Percentiles rank a stretch among this genome's conserved stretches.
Conservation (phyloP, 2,113 vertebrate genomes). For the Microtus richardsoni region DNA sequence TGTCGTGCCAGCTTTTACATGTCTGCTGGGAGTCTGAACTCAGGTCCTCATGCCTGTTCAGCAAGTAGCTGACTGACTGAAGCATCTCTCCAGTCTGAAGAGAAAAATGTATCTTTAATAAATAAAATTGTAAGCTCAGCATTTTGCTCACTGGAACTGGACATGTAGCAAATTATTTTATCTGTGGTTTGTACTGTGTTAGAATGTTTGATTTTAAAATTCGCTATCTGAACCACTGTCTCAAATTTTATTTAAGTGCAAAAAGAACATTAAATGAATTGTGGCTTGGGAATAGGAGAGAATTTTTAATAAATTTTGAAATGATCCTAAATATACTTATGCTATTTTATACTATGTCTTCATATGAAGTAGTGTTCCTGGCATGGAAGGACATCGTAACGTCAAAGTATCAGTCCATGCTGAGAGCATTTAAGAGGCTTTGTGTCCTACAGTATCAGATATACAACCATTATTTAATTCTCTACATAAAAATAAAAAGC, state of each 20-base stretch:
- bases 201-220: not conserved
- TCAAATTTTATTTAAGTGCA: not conserved
- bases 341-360: not conserved
- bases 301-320: not conserved
- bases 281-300: not conserved
- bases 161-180: not conserved
- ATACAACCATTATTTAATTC: not conserved
- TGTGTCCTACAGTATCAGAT: not conserved
- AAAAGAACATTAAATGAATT: not conserved
- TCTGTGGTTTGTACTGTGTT: not conserved
- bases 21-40: not conserved
- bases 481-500: not conserved
- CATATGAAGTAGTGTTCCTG: not conserved
- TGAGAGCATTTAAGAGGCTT: not conserved
- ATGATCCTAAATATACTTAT: not conserved
- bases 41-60: not conserved
- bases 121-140: slow-evolving; percentile 11
- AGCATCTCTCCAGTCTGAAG: not conserved
- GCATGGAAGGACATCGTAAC: not conserved
- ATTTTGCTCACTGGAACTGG: not conserved
- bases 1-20: not conserved
- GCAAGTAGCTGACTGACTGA: not conserved
- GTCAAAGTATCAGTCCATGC: not conserved
- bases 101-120: not conserved
- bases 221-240: not conserved